phyloP scores from a whole-genome alignment of 2,797 vertebrate species.

The Nothura maculosa region DNA sequence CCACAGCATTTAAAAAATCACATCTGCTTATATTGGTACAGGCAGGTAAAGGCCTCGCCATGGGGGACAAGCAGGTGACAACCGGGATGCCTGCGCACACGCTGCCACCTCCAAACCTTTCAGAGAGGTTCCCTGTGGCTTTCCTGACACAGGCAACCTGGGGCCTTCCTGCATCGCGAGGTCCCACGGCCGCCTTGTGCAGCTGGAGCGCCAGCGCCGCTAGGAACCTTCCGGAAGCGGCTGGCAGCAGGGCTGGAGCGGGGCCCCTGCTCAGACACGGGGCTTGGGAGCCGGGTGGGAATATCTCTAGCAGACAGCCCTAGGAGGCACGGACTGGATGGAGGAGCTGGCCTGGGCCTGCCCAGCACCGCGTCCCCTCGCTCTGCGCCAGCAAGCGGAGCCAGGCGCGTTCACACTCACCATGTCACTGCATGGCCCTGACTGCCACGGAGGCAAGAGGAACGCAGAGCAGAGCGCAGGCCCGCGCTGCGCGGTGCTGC shows the following conservation, averaged over 20 bases:
- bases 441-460: fast-evolving
- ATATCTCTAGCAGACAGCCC: too few species aligned
- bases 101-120: not conserved
- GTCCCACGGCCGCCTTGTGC: fast-evolving
- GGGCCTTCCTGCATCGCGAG: fast-evolving
- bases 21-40: not conserved
- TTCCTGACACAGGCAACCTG: not conserved
- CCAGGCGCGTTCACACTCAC: fast-evolving
- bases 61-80: not conserved
- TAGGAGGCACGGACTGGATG: not conserved
- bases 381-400: fast-evolving
- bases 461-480: fast-evolving
- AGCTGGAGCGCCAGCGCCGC: fast-evolving
- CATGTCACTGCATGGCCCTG: fast-evolving
- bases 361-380: not conserved
- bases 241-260: fast-evolving
- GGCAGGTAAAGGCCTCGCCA: not conserved
- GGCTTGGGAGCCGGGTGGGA: not conserved
- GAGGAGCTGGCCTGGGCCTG: not conserved
- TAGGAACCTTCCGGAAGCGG: not conserved
- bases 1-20: not conserved
- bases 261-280: too few species aligned
- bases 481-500: not conserved
- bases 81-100: too few species aligned
- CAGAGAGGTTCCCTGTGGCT: too few species aligned